Evolutionary conservation across 2,113 vertebrate species (phyloP).

Genomic region (Mormyrus lacerda): DNA sequence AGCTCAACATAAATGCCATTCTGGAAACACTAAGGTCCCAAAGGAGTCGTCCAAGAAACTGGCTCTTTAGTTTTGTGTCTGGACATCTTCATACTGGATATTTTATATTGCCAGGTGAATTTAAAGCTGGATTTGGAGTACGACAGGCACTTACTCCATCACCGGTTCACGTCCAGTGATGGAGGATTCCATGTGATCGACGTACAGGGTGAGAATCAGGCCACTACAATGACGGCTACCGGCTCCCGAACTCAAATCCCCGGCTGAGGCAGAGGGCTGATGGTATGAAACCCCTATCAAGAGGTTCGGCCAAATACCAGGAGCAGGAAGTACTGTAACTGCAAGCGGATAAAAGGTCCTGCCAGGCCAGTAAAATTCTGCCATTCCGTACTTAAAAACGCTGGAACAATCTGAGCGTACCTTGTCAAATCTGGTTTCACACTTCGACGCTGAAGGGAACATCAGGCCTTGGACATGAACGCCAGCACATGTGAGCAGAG

Average conservation of each 20-base stretch:
- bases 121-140: background rate
- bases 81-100: background rate
- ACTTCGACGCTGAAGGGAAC: background rate
- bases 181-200: background rate
- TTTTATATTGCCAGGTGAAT: conserved; percentile 2
- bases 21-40: background rate
- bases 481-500: background rate
- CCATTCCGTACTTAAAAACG: background rate
- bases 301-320: background rate
- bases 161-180: background rate
- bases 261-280: background rate
- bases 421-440: background rate
- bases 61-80: background rate
- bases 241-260: background rate
- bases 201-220: background rate
- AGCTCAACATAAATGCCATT: background rate
- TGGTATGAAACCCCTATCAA: too few relatives aligned
- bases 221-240: background rate
- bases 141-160: background rate
- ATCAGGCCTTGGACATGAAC: background rate
- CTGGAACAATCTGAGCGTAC: background rate
- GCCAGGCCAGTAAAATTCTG: background rate
- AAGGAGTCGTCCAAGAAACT: background rate
- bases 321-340: background rate
- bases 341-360: background rate